A percentile compares a stretch with the other conserved stretches of the same genome.
Evolutionary conservation across 1,140 invertebrate genomes (phyloP).

Genomic region (Linepithema humile): DNA sequence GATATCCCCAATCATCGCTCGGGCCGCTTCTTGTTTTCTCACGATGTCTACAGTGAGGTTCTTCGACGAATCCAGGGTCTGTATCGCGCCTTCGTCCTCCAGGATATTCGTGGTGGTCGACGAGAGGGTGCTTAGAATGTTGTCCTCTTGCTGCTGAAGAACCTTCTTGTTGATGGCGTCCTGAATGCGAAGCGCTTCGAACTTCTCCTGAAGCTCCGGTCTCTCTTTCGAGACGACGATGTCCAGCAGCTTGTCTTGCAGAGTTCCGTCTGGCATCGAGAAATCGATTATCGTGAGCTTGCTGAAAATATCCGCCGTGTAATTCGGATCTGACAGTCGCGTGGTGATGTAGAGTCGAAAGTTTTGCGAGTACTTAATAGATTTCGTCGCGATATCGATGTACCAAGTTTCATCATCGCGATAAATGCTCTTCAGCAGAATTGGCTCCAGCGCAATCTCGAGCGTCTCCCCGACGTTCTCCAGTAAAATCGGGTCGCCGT

Average conservation of each 20-base stretch:
- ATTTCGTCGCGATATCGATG: slow-evolving; percentile 86
- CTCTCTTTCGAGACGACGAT: slow-evolving; percentile 88
- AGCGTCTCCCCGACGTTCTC: slow-evolving; percentile 87
- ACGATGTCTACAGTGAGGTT: slow-evolving; percentile 86
- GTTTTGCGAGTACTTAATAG: slow-evolving; percentile 81
- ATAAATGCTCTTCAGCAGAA: slow-evolving; percentile 87
- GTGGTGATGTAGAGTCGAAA: slow-evolving; percentile 79
- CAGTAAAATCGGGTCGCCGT: slow-evolving; percentile 86
- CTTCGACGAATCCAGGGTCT: slow-evolving; percentile 88
- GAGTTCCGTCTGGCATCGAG: slow-evolving; percentile 87
- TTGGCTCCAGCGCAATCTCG: slow-evolving; percentile 85
- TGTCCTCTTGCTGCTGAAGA: slow-evolving; percentile 89
- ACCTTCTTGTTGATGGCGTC: slow-evolving; percentile 87
- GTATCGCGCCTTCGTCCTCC: slow-evolving; percentile 90
- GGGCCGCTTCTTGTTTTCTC: slow-evolving; percentile 86
- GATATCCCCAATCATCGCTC: slow-evolving; percentile 81
- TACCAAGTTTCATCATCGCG: slow-evolving; percentile 85
- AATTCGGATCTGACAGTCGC: slow-evolving; percentile 84
- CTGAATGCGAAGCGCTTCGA: slow-evolving; percentile 87
- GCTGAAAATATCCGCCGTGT: slow-evolving; percentile 86
- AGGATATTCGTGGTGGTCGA: slow-evolving; percentile 88
- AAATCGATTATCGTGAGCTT: slow-evolving; percentile 90
- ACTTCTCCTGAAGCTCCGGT: slow-evolving; percentile 89
- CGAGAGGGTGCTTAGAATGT: slow-evolving; percentile 88
- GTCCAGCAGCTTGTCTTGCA: slow-evolving; percentile 89